A percentile compares a stretch with the other conserved stretches of the same genome.
These are phyloP conservation scores for Enteromius mattozi DNA, from an alignment of 2,797 vertebrate genomes.

Conservation along the genomic window DNA sequence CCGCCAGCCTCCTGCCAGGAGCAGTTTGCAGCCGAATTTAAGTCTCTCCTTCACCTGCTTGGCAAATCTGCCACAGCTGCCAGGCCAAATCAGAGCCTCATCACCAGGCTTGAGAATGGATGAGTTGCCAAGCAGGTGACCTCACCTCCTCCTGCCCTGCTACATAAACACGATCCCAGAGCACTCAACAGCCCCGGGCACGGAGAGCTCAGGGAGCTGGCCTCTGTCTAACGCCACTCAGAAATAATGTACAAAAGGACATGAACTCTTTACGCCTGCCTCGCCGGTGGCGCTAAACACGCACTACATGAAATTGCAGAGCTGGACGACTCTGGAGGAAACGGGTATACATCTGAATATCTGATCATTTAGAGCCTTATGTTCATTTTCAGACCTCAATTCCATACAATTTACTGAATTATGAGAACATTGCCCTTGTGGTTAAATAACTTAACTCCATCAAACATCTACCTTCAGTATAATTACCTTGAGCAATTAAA, in stretches of 20 bases:
- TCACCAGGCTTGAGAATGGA: constrained; percentile 22
- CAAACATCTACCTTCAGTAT: background rate
- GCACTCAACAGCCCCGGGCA: constrained; percentile 35
- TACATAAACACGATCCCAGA: constrained; percentile 30
- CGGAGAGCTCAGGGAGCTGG: constrained; percentile 28
- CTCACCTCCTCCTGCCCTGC: constrained; percentile 38
- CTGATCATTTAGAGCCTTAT: background rate
- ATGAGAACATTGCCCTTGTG: constrained; percentile 13
- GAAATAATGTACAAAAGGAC: constrained; percentile 50
- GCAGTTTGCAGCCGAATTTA: constrained; percentile 6
- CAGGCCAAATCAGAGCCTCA: constrained; percentile 1
- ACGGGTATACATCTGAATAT: background rate
- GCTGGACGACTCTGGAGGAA: background rate
- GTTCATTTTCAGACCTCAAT: constrained; percentile 4
- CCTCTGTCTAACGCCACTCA: constrained; percentile 48
- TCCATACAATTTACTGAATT: constrained; percentile 25
- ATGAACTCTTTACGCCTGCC: constrained; percentile 34
- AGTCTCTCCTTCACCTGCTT: constrained; percentile 43
- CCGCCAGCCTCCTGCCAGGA: constrained; percentile 43
- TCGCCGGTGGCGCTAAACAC: constrained; percentile 31
- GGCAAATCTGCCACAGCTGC: constrained; percentile 29
- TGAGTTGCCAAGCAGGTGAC: constrained; percentile 35
- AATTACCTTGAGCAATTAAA: constrained; percentile 36
- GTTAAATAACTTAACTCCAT: constrained; percentile 22
- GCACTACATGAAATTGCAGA: constrained; percentile 36